phyloP scores from a whole-genome alignment of 2,888 invertebrate genomes.

The Nineta flava region DNA sequence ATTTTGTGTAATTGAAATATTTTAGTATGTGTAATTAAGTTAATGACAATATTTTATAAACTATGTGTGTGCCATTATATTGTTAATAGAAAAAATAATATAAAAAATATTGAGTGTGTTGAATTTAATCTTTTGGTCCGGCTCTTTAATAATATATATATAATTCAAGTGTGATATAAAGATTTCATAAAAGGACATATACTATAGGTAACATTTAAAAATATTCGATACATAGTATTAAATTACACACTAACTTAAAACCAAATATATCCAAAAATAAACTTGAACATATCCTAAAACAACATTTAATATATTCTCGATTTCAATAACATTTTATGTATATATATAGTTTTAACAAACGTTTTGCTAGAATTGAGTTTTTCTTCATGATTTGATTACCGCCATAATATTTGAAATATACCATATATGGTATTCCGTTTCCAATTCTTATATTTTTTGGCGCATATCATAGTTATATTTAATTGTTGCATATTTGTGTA shows the following conservation, averaged over 20 bases:
- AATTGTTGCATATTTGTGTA: neutral
- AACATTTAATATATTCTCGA: no score
- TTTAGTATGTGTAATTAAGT: neutral
- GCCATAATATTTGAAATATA: neutral
- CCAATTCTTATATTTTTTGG: neutral
- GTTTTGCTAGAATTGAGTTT: neutral
- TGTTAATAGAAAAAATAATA: neutral
- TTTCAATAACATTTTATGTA: neutral
- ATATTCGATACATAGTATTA: no score
- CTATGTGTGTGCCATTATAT: neutral
- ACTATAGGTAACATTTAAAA: neutral
- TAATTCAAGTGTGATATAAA: neutral
- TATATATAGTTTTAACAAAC: neutral
- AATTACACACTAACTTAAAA: no score
- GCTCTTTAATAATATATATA: no score
- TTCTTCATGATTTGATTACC: neutral
- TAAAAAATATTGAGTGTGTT: constrained; percentile 1
- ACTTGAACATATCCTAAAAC: no score
- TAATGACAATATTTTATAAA: neutral
- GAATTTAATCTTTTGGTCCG: neutral
- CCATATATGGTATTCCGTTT: neutral
- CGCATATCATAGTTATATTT: neutral
- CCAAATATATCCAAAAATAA: no score
- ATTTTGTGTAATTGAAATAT: neutral
- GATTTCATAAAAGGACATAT: neutral